Conservation (phyloP, 2,113 vertebrate genomes). For the Oreochromis spilurus region DNA sequence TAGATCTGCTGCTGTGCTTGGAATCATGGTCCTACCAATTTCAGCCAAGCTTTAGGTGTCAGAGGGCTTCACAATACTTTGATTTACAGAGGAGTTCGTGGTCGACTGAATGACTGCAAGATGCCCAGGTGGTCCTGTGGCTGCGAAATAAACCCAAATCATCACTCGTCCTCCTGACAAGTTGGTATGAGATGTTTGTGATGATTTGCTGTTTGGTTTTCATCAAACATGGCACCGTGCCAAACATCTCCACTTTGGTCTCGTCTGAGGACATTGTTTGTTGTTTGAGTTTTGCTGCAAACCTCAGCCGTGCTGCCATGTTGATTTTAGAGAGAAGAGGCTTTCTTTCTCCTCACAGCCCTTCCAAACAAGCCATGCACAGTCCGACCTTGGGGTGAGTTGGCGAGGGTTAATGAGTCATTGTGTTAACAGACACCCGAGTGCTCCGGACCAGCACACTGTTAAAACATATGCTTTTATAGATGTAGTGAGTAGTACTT, state of each 20-base stretch:
- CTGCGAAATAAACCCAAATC: not conserved
- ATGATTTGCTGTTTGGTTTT: not conserved
- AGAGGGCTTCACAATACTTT: not conserved
- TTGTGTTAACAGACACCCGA: not conserved
- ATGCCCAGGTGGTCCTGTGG: not conserved
- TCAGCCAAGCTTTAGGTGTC: not conserved
- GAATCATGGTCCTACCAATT: not conserved
- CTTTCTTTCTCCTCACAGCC: not conserved
- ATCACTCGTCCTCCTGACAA: not conserved
- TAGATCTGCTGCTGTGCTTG: not conserved
- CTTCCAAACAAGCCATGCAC: not conserved
- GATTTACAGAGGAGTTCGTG: not conserved
- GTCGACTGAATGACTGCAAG: not conserved
- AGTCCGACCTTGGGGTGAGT: not conserved
- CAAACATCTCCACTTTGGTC: not conserved
- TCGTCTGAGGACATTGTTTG: not conserved
- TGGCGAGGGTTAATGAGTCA: not conserved
- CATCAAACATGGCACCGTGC: not conserved
- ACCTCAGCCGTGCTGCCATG: not conserved
- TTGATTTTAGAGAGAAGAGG: not conserved
- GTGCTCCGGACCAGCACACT: not conserved
- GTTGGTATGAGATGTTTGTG: not conserved
- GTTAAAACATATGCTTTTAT: not conserved
- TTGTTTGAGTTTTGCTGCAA: not conserved
- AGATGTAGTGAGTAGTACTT: not conserved